Evolutionary conservation across 92 coral and sea anemone genomes (phyloP).

Genomic region (Phenganax stokvisi): DNA sequence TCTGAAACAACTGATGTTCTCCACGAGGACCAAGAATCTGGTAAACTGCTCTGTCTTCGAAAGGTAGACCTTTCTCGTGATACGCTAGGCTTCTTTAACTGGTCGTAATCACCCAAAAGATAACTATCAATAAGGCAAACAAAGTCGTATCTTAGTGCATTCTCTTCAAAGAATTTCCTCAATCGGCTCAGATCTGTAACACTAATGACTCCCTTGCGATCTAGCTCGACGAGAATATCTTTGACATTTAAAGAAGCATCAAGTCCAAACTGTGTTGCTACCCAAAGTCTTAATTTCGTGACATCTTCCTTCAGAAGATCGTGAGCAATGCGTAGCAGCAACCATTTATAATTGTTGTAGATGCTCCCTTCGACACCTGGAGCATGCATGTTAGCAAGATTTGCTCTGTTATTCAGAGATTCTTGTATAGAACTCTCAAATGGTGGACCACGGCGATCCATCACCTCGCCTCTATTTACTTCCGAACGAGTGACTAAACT

Average conservation of each 20-base stretch:
- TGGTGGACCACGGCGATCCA: background rate
- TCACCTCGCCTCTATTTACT: background rate
- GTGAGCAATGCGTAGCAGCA: background rate
- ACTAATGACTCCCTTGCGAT: constrained; percentile 26
- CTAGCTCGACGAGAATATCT: background rate
- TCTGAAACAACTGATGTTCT: background rate
- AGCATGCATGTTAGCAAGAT: background rate
- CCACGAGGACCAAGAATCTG: background rate
- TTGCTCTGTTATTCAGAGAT: background rate
- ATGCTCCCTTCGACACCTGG: background rate
- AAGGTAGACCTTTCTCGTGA: background rate
- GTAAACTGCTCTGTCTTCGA: background rate
- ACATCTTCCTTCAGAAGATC: constrained; percentile 5
- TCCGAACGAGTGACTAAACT: background rate
- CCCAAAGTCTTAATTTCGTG: background rate
- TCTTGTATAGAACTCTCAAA: background rate
- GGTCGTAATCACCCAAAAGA: constrained; percentile 5
- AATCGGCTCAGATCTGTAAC: background rate
- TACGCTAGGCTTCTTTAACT: background rate
- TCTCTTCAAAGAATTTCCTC: background rate
- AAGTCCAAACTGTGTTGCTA: background rate
- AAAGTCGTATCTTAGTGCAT: background rate
- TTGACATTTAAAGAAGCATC: background rate
- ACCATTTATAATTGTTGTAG: background rate
- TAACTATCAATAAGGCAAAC: constrained; percentile 20